phyloP scores from a whole-genome alignment of 2,797 vertebrate genomes.

The Semaprochilodus insignis region DNA sequence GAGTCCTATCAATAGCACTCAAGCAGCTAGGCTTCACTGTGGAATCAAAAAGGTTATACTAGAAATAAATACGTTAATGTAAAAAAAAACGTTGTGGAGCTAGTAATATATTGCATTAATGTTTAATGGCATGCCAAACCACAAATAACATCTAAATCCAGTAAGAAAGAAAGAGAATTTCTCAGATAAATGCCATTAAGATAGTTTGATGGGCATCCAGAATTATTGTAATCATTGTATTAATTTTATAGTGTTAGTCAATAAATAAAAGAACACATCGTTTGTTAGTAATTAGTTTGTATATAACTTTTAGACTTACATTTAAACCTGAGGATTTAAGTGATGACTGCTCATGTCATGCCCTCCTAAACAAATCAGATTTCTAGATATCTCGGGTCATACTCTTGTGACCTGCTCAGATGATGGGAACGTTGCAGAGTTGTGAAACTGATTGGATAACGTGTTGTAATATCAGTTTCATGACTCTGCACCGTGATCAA shows the following conservation, averaged over 20 bases:
- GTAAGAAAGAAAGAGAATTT: too few species aligned
- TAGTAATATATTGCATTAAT: too few species aligned
- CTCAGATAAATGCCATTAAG: background rate
- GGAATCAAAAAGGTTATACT: too few species aligned
- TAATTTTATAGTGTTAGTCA: background rate
- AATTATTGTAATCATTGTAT: background rate
- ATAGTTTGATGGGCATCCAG: background rate
- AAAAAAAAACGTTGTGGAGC: too few species aligned
- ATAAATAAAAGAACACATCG: background rate
- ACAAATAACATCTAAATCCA: too few species aligned
- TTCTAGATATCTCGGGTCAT: background rate
- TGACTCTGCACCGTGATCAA: slow-evolving; percentile 23
- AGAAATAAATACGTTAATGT: too few species aligned
- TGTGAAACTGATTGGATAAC: background rate
- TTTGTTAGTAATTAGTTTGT: background rate
- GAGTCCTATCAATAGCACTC: too few species aligned
- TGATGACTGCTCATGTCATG: background rate
- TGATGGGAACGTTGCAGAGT: too few species aligned
- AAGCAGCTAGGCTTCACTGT: too few species aligned
- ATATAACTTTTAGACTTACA: background rate
- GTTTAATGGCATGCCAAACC: too few species aligned
- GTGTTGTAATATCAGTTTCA: slow-evolving; percentile 46
- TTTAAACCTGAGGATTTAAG: background rate
- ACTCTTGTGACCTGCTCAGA: background rate
- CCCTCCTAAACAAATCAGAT: background rate